Percentiles rank a stretch among this genome's conserved stretches.
These are phyloP conservation scores for Sceliomorpha sp. DNA, from an alignment of 2,888 invertebrate species.

Conservation along the genomic window DNA sequence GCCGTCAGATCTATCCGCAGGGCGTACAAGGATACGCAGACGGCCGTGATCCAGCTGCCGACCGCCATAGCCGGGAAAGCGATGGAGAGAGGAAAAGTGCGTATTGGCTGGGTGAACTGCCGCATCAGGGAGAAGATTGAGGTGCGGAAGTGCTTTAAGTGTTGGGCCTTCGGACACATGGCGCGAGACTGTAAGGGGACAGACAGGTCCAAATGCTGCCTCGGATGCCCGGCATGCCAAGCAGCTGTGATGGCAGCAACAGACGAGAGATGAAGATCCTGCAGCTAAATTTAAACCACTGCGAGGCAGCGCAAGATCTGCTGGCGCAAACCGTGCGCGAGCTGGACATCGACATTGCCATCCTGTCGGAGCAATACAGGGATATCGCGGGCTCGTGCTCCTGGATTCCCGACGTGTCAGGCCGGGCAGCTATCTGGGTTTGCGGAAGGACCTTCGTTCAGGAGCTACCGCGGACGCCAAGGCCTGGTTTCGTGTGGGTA, in stretches of 20 bases:
- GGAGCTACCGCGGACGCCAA: conserved; percentile 6
- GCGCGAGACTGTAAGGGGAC: conserved; percentile 9
- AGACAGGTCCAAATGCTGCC: conserved; percentile 24
- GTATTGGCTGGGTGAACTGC: conserved; percentile 30
- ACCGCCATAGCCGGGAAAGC: conserved; percentile 6
- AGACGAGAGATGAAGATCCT: conserved; percentile 44
- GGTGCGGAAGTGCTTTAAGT: too few relatives aligned
- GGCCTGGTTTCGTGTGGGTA: conserved; percentile 32
- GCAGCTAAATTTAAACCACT: conserved; percentile 41
- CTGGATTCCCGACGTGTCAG: conserved; percentile 35
- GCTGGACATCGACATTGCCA: conserved; percentile 33
- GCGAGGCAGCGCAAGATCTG: conserved; percentile 54
- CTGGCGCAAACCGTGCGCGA: conserved; percentile 44
- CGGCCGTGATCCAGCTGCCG: conserved; percentile 19
- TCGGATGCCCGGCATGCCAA: conserved; percentile 15
- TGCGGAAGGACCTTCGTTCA: conserved; percentile 28
- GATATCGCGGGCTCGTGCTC: conserved; percentile 18
- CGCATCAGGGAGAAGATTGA: conserved; percentile 19
- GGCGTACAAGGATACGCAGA: conserved; percentile 28
- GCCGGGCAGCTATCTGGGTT: conserved; percentile 47
- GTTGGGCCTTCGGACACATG: conserved; percentile 12
- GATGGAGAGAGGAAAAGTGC: conserved; percentile 7
- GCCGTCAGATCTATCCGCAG: conserved; percentile 16
- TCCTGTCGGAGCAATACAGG: conserved; percentile 54
- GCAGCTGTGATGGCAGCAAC: background rate